Conservation (phyloP, 2,888 invertebrate species). For the Graphium colonna region DNA sequence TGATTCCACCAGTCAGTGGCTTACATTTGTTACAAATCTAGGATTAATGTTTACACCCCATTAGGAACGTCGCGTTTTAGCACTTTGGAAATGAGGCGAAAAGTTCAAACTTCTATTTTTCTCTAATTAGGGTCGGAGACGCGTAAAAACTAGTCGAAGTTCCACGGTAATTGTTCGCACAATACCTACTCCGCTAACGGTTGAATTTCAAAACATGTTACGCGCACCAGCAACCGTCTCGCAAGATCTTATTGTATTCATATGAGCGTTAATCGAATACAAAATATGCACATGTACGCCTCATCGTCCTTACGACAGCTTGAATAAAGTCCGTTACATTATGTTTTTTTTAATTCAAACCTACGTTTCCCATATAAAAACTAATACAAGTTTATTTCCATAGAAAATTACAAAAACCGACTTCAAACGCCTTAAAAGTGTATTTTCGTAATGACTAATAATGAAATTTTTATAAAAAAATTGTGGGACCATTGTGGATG, state of each 20-base stretch:
- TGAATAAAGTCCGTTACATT: too few species aligned
- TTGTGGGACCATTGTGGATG: too few species aligned
- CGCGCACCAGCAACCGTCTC: conserved; percentile 26
- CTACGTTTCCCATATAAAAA: too few species aligned
- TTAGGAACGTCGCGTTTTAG: neutral
- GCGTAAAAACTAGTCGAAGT: neutral
- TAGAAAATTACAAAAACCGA: too few species aligned
- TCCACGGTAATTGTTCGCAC: neutral
- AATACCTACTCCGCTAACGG: conserved; percentile 33
- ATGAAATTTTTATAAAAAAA: too few species aligned
- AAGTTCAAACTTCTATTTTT: neutral
- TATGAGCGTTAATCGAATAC: conserved; percentile 49
- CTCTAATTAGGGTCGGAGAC: neutral
- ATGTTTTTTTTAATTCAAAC: too few species aligned
- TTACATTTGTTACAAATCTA: too few species aligned
- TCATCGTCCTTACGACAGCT: neutral
- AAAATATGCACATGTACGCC: conserved; percentile 19
- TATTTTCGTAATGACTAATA: too few species aligned
- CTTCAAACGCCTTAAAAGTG: too few species aligned
- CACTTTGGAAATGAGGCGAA: neutral
- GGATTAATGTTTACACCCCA: too few species aligned
- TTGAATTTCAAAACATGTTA: conserved; percentile 36
- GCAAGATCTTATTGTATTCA: conserved; percentile 59
- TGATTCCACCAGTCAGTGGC: too few species aligned
- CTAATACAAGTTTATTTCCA: too few species aligned